Evolutionary conservation across 2,113 vertebrate species (phyloP), one percentile per base, ranked within the genome.

Genomic region (Leptocoma aspasia): DNA sequence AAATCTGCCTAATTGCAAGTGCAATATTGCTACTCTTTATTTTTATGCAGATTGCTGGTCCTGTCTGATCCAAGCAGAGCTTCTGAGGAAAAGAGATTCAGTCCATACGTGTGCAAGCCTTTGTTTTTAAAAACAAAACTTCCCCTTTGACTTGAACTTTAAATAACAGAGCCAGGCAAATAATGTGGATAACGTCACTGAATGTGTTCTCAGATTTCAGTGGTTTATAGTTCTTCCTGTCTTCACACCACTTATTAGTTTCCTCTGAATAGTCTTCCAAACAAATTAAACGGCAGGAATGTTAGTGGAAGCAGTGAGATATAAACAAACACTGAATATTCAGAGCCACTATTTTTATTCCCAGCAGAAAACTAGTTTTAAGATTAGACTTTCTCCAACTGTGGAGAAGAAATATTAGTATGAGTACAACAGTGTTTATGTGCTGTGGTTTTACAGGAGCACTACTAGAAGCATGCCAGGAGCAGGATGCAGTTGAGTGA

Each of bases 301-400:
- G 82, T 57, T 94, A 82, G 92, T 83, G 87, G 79, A 95, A 96
- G 75, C 82, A 59, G 64, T 6, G 68, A 94, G 85, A 96, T 66
- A 86, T 91, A 96, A 95, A 95, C 93, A 94, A 95, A 96, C 82
- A 86, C 64, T 94, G 94, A 97, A 94, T 96, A 95, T 96, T 96
- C 79, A 95, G 87, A 86, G 63, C 28, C 60, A 56, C 82, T 90
- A 73, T 92, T 97, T 95, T 95, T 95, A 77, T 93, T 94, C 88
- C 52, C 63, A 85, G 72, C 59, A 90, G 92, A 96, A 94, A 88
- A 44, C 82, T 90, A 59, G 82, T 89, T 97, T 93, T 88, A 90
- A 95, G 92, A 92, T 90, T 56, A 72, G 86, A 59, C 42, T 93
- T 89, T 73, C 30, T 93, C 71, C 54, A 59, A 5, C 50, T 68